Evolutionary conservation across 2,113 vertebrate species (phyloP), one percentile per base, ranked within the genome.

Genomic region (Candoia aspera): DNA sequence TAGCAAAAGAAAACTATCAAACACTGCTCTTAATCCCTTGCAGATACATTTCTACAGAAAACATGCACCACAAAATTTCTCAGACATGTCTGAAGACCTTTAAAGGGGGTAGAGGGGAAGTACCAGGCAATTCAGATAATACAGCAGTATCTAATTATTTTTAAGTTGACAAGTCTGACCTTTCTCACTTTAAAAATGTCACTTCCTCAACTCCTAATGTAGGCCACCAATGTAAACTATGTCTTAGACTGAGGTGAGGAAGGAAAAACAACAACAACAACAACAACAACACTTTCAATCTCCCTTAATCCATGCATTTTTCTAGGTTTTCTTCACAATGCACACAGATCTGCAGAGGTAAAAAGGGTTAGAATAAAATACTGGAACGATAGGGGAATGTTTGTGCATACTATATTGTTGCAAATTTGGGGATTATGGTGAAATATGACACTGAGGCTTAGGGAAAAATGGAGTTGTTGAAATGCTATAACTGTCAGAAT

Each of bases 91-190:
- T 90, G 4, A 57, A 96, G 94, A 93, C 33, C 53, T 94, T 95
- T 86, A 49, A 64, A 94, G 26, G 19, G 37, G 8, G 73, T 33
- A 42, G 21, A 84, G 94, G 88, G 73, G 94, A 94, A 94, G 73
- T 84, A 93, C 46, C 21, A 54, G 42, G 15, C 60, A 90, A 88
- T 95, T 91, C n/a, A 1, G 83, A 86, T 90, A 90, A 90, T 91
- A 79, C 24, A 92, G 86, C 54, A 89, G 23, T 73, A 68, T 89
- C 54, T 94, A 93, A 94, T 96, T 95, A 95, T 95, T 95, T 96
- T 90, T 90, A 92, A 90, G 12, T 92, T 95, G 92, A 91, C 84
- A 90, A 92, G 87, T 15, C 73, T 95, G 92, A 92, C 85, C 57
- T 95, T 96, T 94, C 42, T 96, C 12, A 90, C 42, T 87, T 90